phyloP scores from a whole-genome alignment of 2,797 vertebrate species.

The Erpetoichthys calabaricus region DNA sequence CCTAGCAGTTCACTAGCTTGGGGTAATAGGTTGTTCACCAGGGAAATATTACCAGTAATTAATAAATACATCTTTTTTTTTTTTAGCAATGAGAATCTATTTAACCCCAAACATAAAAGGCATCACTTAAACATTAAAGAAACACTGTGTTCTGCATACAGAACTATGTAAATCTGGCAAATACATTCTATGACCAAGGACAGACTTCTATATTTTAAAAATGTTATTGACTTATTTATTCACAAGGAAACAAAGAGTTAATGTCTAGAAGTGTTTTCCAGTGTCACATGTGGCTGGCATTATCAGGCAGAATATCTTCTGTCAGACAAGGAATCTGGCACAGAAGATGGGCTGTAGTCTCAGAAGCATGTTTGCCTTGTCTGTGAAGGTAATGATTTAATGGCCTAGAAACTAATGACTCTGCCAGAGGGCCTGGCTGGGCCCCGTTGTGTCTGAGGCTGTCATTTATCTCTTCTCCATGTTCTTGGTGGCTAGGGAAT shows the following conservation, averaged over 20 bases:
- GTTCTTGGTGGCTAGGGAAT: slow-evolving; percentile 12
- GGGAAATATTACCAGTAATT: too few species aligned
- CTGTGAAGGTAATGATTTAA: slow-evolving; percentile 59
- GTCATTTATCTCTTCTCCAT: slow-evolving; percentile 40
- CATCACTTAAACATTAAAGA: too few species aligned
- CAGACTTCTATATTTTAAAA: too few species aligned
- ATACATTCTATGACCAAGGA: too few species aligned
- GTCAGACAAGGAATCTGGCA: slow-evolving; percentile 21
- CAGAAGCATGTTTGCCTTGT: slow-evolving; percentile 53
- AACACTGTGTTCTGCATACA: too few species aligned
- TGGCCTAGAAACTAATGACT: slow-evolving; percentile 52
- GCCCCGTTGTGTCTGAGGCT: slow-evolving; percentile 40
- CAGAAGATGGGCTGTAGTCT: slow-evolving; percentile 21
- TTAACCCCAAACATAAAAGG: too few species aligned
- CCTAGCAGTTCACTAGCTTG: too few species aligned
- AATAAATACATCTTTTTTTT: too few species aligned
- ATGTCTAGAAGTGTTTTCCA: slow-evolving; percentile 7
- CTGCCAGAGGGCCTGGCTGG: slow-evolving; percentile 55
- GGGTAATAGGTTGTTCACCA: too few species aligned
- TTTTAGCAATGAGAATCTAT: too few species aligned
- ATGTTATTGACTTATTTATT: too few species aligned
- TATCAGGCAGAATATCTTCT: slow-evolving; percentile 13
- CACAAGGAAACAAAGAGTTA: slow-evolving; percentile 9
- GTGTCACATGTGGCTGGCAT: slow-evolving; percentile 9
- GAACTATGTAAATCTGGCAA: too few species aligned